phyloP scores from a whole-genome alignment of 1,140 invertebrate genomes.

The Helicoverpa armigera region DNA sequence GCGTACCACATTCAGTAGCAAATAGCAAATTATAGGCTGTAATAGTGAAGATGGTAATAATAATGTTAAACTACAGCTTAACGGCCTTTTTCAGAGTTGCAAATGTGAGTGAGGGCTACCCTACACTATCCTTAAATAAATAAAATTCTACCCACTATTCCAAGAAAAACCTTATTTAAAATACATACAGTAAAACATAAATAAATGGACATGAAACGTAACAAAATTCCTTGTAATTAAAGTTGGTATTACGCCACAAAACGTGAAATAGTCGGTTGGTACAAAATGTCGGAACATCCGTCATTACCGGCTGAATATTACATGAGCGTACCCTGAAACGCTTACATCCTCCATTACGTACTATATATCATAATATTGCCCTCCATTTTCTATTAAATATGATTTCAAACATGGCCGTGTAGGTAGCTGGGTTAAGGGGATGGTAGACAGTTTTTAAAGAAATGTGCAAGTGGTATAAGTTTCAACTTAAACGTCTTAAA shows the following conservation, averaged over 20 bases:
- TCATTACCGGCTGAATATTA: conserved; percentile 31
- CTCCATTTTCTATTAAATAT: conserved; percentile 5
- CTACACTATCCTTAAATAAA: no score
- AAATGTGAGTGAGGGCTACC: no score
- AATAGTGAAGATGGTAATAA: no score
- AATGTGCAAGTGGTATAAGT: background rate
- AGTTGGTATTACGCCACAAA: conserved; percentile 27
- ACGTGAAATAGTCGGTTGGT: conserved; percentile 14
- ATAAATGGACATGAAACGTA: background rate
- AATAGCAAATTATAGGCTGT: no score
- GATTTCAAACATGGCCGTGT: background rate
- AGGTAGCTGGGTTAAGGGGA: conserved; percentile 11
- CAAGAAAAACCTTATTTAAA: background rate
- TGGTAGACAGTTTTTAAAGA: background rate
- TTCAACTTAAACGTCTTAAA: background rate
- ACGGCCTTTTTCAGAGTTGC: no score
- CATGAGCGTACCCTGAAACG: conserved; percentile 20
- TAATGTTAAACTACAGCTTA: no score
- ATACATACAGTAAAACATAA: conserved; percentile 14
- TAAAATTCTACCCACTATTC: background rate
- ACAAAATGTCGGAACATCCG: conserved; percentile 1
- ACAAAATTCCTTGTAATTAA: conserved; percentile 9
- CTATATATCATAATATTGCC: conserved; percentile 41
- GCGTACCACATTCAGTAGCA: no score
- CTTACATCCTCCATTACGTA: conserved; percentile 30